Base-by-base conservation (phyloP, 2,888 invertebrate genomes). In the Athalia cordata region DNA sequence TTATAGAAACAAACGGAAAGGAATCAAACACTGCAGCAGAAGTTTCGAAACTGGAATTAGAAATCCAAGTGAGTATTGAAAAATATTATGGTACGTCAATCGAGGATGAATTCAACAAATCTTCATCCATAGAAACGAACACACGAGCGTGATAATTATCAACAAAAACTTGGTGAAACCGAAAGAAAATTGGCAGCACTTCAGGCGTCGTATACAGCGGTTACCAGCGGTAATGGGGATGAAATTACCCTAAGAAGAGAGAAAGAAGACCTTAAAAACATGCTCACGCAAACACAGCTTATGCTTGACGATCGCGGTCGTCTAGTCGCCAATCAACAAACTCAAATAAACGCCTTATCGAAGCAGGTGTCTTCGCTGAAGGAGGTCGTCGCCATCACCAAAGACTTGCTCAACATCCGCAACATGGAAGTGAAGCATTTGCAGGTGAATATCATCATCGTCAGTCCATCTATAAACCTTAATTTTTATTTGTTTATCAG, bases 341-440 rank as follows among this genome's bases (percentile, higher is more conserved):
- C 95, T 82, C 96, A 96, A 89, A 95, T 96, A 77, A 93, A 93
- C 79, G 95, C 95, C 0, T 89, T 95, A 68, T 93, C 91, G 49
- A 93, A 93, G 6, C 95, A 96, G 89, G 94, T 96, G 6, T 92
- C 93, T 62, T 95, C 96, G 0, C 91, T 96, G 52, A 96, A 96
- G 87, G 96, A 96, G 86, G 96, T 96, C 65, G 93, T 96, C n/a
- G 90, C 92, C 8, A 95, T 96, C 79, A 96, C 96, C 3, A 96
- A 96, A 87, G 95, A 96, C 83, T 91, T 96, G 85, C 89, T 96
- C 43, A 94, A 95, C 85, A 95, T 96, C 67, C 93, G 96, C 81
- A 96, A 95, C 85, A 92, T 94, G 77, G 96, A 96, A 91, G 93
- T 95, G 15, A 94, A 95, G 78, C 95, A 96, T 88, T 92, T 96